Evolutionary conservation across 2,113 vertebrate species (phyloP), one percentile per base, ranked within the genome.

Genomic region (Morone chrysops): DNA sequence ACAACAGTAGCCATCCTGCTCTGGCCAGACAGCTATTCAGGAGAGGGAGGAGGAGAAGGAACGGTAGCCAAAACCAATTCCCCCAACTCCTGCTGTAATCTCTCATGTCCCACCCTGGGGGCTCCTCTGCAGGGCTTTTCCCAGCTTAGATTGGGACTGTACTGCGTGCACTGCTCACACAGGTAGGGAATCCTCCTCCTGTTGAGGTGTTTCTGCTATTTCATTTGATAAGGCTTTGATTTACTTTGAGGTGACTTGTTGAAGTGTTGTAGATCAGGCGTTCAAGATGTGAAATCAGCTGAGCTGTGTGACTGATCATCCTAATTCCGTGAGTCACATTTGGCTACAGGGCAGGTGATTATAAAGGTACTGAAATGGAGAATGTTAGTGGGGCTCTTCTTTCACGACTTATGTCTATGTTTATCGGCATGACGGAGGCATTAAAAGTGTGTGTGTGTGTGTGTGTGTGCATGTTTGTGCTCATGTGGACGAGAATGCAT

Each of bases 391-490:
- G 17, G 72, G 86, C 60, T 91, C 87, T 59, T 75, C 86, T 89
- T 91, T 90, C 65, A 90, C 1, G 81, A 87, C 76, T 78, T 54
- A 83, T 77, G 79, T 91, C 86, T 93, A 85, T 91, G 89, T 90
- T 88, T 92, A 84, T 88, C 83, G 0, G 51, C 60, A 41, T 77
- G 80, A 63, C 70, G 79, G 80, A 61, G 73, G 78, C 61, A 68
- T 86, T 72, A 61, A 72, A 65, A 69, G 70, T 25, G 50, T 65
- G 61, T 59, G 75, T 59, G 13, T 47, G 9, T 47, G 45, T 31
- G 59, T 31, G 75, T 59, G 13, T 47, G 10, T 13, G 45, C 3
- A 54, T 31, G 13, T 47, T 10, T 47, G 12, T 70, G 68, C 40
- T 54, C 65, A 54, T 67, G 59, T 76, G 38, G 16, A 40, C 4